Evolutionary conservation across 2,113 vertebrate species (phyloP).

Genomic region (Canis aureus): DNA sequence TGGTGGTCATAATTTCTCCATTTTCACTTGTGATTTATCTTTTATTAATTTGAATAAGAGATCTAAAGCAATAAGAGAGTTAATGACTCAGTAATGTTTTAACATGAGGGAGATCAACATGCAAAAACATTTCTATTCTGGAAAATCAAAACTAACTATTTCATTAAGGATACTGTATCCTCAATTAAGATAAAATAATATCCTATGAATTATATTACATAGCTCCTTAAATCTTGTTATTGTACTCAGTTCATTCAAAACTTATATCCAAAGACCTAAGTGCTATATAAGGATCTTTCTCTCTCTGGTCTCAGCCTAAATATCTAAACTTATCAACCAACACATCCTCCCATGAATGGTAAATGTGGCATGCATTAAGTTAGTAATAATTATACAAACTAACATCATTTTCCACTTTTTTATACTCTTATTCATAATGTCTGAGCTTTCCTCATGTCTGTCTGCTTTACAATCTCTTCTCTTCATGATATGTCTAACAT

Average conservation of each 20-base stretch:
- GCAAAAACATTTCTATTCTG: neutral
- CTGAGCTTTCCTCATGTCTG: neutral
- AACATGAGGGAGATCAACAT: neutral
- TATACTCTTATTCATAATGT: neutral
- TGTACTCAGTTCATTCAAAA: neutral
- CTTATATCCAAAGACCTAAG: neutral
- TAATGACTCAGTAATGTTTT: neutral
- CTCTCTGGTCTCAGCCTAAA: neutral
- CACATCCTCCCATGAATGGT: neutral
- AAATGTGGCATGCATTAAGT: neutral
- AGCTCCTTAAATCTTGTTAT: neutral
- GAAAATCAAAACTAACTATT: slow-evolving; percentile 19
- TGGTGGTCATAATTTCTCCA: neutral
- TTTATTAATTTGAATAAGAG: slow-evolving; percentile 21
- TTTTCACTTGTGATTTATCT: slow-evolving; percentile 3
- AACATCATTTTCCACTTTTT: neutral
- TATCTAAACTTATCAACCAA: neutral
- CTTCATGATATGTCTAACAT: neutral
- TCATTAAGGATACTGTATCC: neutral
- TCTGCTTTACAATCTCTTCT: neutral
- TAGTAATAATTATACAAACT: neutral
- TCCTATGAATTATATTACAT: neutral
- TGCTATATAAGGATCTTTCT: neutral
- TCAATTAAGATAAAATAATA: neutral
- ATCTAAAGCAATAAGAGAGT: neutral